Evolutionary conservation across 2,888 invertebrate genomes (phyloP), one percentile per base, ranked within the genome.

Genomic region (Diplolepis rosae): DNA sequence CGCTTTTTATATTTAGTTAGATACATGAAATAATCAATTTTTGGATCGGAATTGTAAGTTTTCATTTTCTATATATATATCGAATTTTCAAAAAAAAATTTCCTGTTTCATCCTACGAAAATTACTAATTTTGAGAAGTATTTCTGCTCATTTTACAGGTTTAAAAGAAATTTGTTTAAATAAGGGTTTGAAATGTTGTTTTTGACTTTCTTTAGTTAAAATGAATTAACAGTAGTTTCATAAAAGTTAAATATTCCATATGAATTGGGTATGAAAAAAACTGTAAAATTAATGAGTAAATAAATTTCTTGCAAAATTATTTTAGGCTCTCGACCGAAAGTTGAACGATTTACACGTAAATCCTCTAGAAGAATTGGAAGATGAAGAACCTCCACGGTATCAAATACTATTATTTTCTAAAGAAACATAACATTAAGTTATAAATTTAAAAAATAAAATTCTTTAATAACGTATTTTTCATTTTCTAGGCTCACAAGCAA

Each of bases 291-390:
- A n/a, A n/a, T n/a, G 18, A 18, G 0, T 9, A 3, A 48, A 22
- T 48, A 9, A 48, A 48, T 48, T 48, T 48, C 18, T 48, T 11
- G 0, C 3, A 11, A 48, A 9, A 48, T 48, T 48, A 22, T 87
- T 87, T 77, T 79, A 89, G 89, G 85, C 85, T 48, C 83, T 89
- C 18, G 89, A 89, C 74, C 87, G 85, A 77, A 86, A 86, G 68
- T 81, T 89, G 68, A 87, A 88, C 73, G 85, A 85, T 42, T 82
- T 89, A 30, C 84, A 87, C 73, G 78, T 89, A 69, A 85, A 85
- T 73, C 72, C 82, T 11, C 74, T 84, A 50, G 84, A 86, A 54
- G 78, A 80, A 65, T 77, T 86, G 67, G 87, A 87, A 22, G 85
- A 87, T 52, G 76, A 82, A 73, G 85, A 87, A 75, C 80, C 86